Evolutionary conservation across 2,797 vertebrate genomes (phyloP).

Genomic region (Coracias cyanogaster): DNA sequence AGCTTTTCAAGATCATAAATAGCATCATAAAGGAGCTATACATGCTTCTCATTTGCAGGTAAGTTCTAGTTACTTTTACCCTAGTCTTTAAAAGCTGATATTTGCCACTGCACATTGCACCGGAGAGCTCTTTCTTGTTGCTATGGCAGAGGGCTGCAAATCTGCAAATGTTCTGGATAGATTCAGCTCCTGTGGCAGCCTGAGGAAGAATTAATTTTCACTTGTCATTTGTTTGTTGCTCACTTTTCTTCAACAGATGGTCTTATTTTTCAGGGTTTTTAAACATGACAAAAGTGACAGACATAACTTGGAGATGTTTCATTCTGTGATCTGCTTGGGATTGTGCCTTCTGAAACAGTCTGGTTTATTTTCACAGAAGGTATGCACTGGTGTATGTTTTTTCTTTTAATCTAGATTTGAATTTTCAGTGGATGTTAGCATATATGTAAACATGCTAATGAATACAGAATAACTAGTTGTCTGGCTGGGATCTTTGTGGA

Average conservation of each 20-base stretch:
- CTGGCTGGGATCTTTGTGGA: background rate
- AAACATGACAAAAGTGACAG: background rate
- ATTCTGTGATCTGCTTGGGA: background rate
- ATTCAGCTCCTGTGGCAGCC: background rate
- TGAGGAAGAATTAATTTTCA: background rate
- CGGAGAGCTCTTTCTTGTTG: background rate
- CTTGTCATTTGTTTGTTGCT: background rate
- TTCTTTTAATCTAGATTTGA: background rate
- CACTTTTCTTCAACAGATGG: background rate
- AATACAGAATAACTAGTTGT: background rate
- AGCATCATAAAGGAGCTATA: background rate
- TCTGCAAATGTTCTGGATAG: background rate
- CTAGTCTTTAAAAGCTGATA: background rate
- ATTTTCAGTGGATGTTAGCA: background rate
- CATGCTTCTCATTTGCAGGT: background rate
- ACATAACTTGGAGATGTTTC: background rate
- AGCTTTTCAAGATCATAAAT: background rate
- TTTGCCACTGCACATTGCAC: background rate
- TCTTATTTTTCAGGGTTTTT: background rate
- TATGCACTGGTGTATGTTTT: background rate
- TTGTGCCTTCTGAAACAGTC: background rate
- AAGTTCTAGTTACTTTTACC: background rate
- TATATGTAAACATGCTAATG: background rate
- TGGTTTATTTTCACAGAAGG: background rate
- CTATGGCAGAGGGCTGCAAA: background rate